These are phyloP conservation scores for Dryocosmus kuriphilus DNA, from an alignment of 2,888 invertebrate species.

Conservation along the genomic window DNA sequence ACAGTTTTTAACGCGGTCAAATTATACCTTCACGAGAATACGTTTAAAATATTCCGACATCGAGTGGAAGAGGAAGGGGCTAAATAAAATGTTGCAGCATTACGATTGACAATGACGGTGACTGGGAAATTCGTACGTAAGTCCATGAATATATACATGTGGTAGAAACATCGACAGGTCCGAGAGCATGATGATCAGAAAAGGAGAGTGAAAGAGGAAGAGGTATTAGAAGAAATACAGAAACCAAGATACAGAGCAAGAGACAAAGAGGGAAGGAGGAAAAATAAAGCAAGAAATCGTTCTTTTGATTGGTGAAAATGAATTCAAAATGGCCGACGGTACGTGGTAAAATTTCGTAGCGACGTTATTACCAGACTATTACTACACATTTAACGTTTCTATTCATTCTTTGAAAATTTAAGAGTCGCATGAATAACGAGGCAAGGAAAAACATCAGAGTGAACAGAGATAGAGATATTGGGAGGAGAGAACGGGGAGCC, in stretches of 20 bases:
- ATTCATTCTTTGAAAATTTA: slow-evolving; percentile 54
- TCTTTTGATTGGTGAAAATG: slow-evolving; percentile 74
- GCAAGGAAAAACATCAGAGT: slow-evolving; percentile 13
- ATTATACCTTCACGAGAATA: slow-evolving; percentile 73
- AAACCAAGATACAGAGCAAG: slow-evolving; percentile 53
- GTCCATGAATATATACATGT: slow-evolving; percentile 61
- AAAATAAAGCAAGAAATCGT: slow-evolving; percentile 68
- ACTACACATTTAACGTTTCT: slow-evolving; percentile 69
- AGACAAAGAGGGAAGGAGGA: slow-evolving; percentile 51
- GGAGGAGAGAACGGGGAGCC: slow-evolving; percentile 17
- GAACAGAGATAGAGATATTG: slow-evolving; percentile 16
- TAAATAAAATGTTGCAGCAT: slow-evolving; percentile 75
- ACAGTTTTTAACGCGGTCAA: slow-evolving; percentile 76
- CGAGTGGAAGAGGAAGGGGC: slow-evolving; percentile 73
- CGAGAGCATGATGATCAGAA: slow-evolving; percentile 39
- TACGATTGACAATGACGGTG: slow-evolving; percentile 67
- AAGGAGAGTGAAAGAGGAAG: slow-evolving; percentile 40
- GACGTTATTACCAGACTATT: slow-evolving; percentile 65
- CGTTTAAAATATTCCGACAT: slow-evolving; percentile 75
- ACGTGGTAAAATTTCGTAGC: slow-evolving; percentile 73
- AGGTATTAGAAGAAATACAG: slow-evolving; percentile 50
- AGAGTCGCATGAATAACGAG: slow-evolving; percentile 13
- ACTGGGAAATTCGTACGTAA: slow-evolving; percentile 51
- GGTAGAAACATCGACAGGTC: slow-evolving; percentile 50
- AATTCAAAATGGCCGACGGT: slow-evolving; percentile 75